These are phyloP conservation scores for Podotricha telesiphe DNA, from an alignment of 2,888 invertebrate species.

Conservation along the genomic window DNA sequence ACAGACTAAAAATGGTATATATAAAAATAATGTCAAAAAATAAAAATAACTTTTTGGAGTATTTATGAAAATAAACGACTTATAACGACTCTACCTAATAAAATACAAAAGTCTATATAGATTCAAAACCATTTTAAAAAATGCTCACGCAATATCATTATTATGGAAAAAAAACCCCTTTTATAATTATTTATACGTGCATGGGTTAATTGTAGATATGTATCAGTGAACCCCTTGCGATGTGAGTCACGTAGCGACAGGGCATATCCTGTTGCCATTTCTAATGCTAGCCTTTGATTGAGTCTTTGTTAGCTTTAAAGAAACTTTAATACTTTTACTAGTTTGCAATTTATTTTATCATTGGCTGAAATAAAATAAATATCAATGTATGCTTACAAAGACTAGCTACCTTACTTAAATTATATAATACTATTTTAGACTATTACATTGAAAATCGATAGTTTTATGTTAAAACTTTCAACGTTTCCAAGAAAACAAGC, in stretches of 20 bases:
- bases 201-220: conserved; percentile 8
- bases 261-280: conserved; percentile 15
- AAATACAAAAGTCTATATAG: neutral
- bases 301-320: conserved; percentile 11
- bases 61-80: neutral
- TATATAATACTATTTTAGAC: neutral
- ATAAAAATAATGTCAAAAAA: too few relatives aligned
- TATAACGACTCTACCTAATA: neutral
- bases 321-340: conserved; percentile 11
- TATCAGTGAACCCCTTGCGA: conserved; percentile 19
- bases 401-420: conserved; percentile 14
- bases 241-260: conserved; percentile 26
- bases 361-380: neutral
- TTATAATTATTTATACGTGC: conserved; percentile 19
- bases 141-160: conserved; percentile 2
- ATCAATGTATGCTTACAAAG: too few relatives aligned
- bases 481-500: neutral
- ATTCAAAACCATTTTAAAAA: too few relatives aligned
- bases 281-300: conserved; percentile 12
- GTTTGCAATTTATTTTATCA: neutral
- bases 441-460: too few relatives aligned
- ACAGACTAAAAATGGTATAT: too few relatives aligned
- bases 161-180: conserved; percentile 6
- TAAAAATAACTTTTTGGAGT: too few relatives aligned
- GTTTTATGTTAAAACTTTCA: neutral